Evolutionary conservation across 23 tunicate species (phyloP).

Genomic region (Botrylloides violaceus): DNA sequence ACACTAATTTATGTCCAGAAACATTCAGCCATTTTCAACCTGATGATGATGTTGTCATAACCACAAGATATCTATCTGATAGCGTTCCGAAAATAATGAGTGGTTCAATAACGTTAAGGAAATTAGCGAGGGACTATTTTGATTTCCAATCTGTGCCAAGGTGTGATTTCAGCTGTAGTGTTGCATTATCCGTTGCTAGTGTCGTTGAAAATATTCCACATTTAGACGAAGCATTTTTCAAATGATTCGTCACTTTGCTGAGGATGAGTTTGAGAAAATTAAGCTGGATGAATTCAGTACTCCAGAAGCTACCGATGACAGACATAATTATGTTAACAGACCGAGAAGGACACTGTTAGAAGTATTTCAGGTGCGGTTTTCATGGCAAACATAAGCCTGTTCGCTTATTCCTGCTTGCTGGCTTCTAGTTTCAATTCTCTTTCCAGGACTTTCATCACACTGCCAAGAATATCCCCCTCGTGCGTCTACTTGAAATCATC

Average conservation of each 20-base stretch:
- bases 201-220: no score
- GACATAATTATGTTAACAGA: conserved; percentile 93
- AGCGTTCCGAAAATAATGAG: conserved; percentile 11
- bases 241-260: conserved; percentile 35
- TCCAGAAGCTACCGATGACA: conserved; percentile 96
- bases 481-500: conserved; percentile 59
- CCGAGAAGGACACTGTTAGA: conserved; percentile 84
- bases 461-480: conserved; percentile 32
- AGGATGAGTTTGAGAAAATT: conserved; percentile 72
- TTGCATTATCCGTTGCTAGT: no score
- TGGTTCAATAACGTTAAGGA: conserved; percentile 29
- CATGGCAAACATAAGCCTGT: not conserved
- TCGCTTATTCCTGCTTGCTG: not conserved
- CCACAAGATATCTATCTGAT: conserved; percentile 26
- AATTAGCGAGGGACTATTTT: conserved; percentile 55
- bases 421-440: not conserved
- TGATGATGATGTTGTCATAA: conserved; percentile 19
- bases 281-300: conserved; percentile 71
- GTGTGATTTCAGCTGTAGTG: conserved; percentile 15
- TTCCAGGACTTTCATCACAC: conserved; percentile 87
- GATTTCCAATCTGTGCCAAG: conserved; percentile 88
- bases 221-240: conserved; percentile 78
- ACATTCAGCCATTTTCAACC: conserved; percentile 35
- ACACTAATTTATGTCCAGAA: conserved; percentile 25
- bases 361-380: conserved; percentile 74